These are phyloP conservation scores for Musca domestica DNA, from an alignment of 1,140 invertebrate species.

Conservation along the genomic window DNA sequence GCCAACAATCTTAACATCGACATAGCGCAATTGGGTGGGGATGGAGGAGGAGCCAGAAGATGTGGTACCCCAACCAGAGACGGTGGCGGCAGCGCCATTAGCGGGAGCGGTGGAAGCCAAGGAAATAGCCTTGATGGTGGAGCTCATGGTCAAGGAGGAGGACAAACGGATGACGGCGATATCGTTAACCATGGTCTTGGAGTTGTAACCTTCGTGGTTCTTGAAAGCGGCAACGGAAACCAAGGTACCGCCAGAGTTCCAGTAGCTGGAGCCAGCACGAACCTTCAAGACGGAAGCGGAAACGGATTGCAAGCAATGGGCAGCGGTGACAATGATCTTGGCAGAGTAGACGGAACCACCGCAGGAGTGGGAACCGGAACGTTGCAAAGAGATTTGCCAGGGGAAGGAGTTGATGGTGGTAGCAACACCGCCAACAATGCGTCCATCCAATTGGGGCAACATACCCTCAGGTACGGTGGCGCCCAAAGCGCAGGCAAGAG, in stretches of 20 bases:
- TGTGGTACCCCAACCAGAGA: slow-evolving; percentile 24
- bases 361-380: too few species aligned
- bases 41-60: background rate
- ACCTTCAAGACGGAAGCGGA: slow-evolving; percentile 36
- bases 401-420: slow-evolving; percentile 58
- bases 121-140: slow-evolving; percentile 9
- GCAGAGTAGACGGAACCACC: slow-evolving; percentile 57
- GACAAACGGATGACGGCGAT: slow-evolving; percentile 18
- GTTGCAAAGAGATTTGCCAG: slow-evolving; percentile 61
- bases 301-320: slow-evolving; percentile 58
- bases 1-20: slow-evolving; percentile 20
- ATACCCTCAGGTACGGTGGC: slow-evolving; percentile 41
- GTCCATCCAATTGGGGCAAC: slow-evolving; percentile 42
- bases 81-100: slow-evolving; percentile 19
- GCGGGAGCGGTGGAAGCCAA: slow-evolving; percentile 10
- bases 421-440: slow-evolving; percentile 59
- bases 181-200: slow-evolving; percentile 13
- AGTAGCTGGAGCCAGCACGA: slow-evolving; percentile 40
- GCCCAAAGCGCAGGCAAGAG: slow-evolving; percentile 42
- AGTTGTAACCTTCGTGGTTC: slow-evolving; percentile 22
- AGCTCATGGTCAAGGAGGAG: background rate
- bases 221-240: slow-evolving; percentile 17
- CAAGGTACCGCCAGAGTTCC: slow-evolving; percentile 26
- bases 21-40: slow-evolving; percentile 1
- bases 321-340: too few species aligned